Evolutionary conservation across 2,888 invertebrate species (phyloP).

Genomic region (Heliothis peltigera): DNA sequence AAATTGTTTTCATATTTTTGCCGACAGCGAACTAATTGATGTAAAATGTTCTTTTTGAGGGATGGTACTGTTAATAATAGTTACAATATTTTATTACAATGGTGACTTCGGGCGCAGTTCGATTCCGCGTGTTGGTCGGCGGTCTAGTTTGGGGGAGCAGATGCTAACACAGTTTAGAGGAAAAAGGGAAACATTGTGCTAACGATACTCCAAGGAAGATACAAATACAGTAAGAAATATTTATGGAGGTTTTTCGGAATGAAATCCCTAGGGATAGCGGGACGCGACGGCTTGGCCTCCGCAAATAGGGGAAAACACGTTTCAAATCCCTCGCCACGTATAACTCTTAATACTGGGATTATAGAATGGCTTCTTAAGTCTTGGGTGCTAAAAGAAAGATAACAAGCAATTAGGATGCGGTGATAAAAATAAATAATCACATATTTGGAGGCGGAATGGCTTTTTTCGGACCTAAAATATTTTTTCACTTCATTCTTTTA

Average conservation of each 20-base stretch:
- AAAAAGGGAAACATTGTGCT: slow-evolving; percentile 84
- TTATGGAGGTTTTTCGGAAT: slow-evolving; percentile 89
- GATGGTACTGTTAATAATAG: slow-evolving; percentile 41
- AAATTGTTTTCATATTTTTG: slow-evolving; percentile 56
- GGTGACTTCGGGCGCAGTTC: neutral
- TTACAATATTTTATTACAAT: slow-evolving; percentile 36
- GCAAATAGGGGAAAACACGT: slow-evolving; percentile 87
- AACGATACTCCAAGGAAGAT: slow-evolving; percentile 89
- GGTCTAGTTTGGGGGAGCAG: slow-evolving; percentile 70
- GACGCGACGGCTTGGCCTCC: slow-evolving; percentile 78
- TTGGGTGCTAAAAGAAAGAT: slow-evolving; percentile 86
- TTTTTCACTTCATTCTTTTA: slow-evolving; percentile 46
- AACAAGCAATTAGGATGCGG: slow-evolving; percentile 84
- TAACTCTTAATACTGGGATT: slow-evolving; percentile 88
- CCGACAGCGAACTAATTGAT: slow-evolving; percentile 61
- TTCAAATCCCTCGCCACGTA: slow-evolving; percentile 86
- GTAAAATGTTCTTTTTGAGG: slow-evolving; percentile 60
- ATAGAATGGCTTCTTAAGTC: slow-evolving; percentile 86
- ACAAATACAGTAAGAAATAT: slow-evolving; percentile 90
- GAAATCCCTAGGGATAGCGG: slow-evolving; percentile 83
- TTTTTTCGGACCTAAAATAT: slow-evolving; percentile 51
- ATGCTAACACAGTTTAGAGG: slow-evolving; percentile 74
- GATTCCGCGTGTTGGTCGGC: slow-evolving; percentile 13
- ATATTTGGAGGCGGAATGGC: slow-evolving; percentile 59
- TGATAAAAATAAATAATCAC: slow-evolving; percentile 71